Base-by-base conservation (phyloP, 1,140 invertebrate genomes). In the Drosophila chauvacae region DNA sequence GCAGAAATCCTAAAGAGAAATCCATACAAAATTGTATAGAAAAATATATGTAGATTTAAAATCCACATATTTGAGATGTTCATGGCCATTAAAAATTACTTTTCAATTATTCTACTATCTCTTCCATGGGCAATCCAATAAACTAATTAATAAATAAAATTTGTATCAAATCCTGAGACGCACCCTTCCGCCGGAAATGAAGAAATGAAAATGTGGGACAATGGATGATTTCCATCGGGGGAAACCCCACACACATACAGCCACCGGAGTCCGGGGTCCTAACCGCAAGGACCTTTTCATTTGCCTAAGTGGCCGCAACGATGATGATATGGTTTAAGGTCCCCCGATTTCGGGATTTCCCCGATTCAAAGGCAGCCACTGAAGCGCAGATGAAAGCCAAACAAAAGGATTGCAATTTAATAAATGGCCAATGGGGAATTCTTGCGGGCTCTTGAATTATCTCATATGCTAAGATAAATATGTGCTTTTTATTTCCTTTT, bases 271-370 rank as follows among this genome's bases (percentile, higher is more conserved):
- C 5, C 26, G 39, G 23, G 42, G 5, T 41, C 13, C 35, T 56
- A 26, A 73, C 50, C 77, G 20, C 62, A 80, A 51, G 56, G 39
- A 60, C 60, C 50, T 65, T 78, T 82, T 63, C 53, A 78, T 82
- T 82, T 78, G 65, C 44, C 59, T 81, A 81, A 81, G 79, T 81
- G 72, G 68, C 74, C 73, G 58, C 79, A 81, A 23, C 48, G 61
- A 70, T 30, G 62, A 69, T 69, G 33, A 68, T 68, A 23, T 35
- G 64, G 33, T 28, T 33, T 35, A 35, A 65, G 64, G 30, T 28
- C 37, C 37, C 26, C 23, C 47, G 47, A 28, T 48, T 28, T 23
- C 7, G 7, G 14, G 23, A 30, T 16, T 48, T 48, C 45, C 5
- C 26, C 26, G 28, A 64, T 51, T 51, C 61, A 69, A 69, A 53